Conservation (phyloP, 2,888 invertebrate species). For the Drosophila crucigera region DNA sequence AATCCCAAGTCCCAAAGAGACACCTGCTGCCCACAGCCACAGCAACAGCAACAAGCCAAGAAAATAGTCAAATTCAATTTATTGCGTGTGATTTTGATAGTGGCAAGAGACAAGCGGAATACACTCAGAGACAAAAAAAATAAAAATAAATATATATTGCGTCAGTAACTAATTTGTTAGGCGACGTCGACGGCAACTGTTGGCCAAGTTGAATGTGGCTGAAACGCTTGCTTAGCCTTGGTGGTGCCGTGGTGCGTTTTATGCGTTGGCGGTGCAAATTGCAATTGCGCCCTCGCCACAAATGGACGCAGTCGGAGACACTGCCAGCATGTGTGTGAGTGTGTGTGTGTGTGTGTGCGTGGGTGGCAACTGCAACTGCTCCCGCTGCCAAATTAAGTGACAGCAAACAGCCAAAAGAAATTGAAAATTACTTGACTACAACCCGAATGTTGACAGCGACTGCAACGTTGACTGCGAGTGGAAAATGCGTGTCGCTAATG, state of each 20-base stretch:
- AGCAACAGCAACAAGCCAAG: constrained; percentile 1
- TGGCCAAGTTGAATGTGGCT: constrained; percentile 25
- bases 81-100: constrained; percentile 80
- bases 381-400: constrained; percentile 76
- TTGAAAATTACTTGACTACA: constrained; percentile 59
- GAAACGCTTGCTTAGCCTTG: background rate
- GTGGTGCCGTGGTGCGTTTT: constrained; percentile 4
- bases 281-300: constrained; percentile 60
- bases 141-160: constrained; percentile 52
- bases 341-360: constrained; percentile 38
- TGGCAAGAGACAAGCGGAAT: constrained; percentile 60
- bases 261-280: constrained; percentile 70
- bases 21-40: constrained; percentile 30
- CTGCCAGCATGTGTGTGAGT: constrained; percentile 57
- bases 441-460: constrained; percentile 5
- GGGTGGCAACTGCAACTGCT: constrained; percentile 67
- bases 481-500: constrained; percentile 71
- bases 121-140: constrained; percentile 48
- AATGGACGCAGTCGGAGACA: constrained; percentile 40
- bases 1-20: background rate
- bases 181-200: constrained; percentile 11
- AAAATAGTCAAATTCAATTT: constrained; percentile 64
- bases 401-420: constrained; percentile 60
- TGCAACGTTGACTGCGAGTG: constrained; percentile 13
- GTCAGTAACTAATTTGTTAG: constrained; percentile 79